Evolutionary conservation across 2,888 invertebrate species (phyloP).

Genomic region (Catocala nupta): DNA sequence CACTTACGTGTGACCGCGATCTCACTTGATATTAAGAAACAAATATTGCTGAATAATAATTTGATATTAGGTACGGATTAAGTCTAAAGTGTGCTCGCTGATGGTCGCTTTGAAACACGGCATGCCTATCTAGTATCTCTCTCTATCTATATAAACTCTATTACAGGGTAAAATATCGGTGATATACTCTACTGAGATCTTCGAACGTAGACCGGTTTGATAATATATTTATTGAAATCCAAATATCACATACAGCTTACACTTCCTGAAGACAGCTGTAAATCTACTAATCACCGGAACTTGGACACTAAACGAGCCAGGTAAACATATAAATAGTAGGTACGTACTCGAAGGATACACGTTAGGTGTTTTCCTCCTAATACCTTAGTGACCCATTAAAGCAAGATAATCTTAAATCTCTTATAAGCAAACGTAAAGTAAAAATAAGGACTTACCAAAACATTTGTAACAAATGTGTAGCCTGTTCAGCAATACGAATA

Average conservation of each 20-base stretch:
- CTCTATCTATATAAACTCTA: too few relatives aligned
- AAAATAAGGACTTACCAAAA: conserved; percentile 2
- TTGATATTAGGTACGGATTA: too few relatives aligned
- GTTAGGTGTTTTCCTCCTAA: not conserved
- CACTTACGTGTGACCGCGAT: too few relatives aligned
- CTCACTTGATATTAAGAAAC: too few relatives aligned
- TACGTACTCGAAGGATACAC: not conserved
- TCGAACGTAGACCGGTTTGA: too few relatives aligned
- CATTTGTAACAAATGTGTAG: conserved; percentile 1
- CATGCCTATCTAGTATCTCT: too few relatives aligned
- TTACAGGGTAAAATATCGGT: too few relatives aligned
- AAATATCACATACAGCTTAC: not conserved
- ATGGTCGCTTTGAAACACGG: too few relatives aligned
- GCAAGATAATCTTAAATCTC: not conserved
- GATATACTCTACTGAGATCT: too few relatives aligned
- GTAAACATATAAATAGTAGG: not conserved
- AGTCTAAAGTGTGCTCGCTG: too few relatives aligned
- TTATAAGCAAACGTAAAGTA: not conserved
- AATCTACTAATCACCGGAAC: not conserved
- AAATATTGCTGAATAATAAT: too few relatives aligned
- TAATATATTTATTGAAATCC: too few relatives aligned
- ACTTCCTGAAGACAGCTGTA: not conserved
- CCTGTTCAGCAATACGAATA: not conserved
- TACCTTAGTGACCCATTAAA: not conserved
- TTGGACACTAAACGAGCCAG: not conserved